Conservation (phyloP, 2,113 vertebrate species). For the Mustelus asterias region DNA sequence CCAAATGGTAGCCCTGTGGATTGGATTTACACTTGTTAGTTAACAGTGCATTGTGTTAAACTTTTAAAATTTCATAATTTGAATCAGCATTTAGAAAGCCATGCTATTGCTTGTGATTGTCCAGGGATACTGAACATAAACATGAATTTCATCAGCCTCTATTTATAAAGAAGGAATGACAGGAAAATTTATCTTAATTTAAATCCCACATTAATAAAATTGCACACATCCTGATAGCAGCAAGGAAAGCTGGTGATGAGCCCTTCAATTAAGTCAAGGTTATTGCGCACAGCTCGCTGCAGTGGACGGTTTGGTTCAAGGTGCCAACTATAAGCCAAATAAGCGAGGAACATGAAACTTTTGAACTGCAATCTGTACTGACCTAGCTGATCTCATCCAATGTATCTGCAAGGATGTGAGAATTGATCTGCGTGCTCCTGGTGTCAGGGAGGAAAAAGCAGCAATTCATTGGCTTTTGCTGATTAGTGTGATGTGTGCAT, state of each 20-base stretch:
- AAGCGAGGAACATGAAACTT: neutral
- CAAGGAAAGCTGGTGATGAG: neutral
- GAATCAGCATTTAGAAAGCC: constrained; percentile 10
- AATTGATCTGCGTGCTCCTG: neutral
- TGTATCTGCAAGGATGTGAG: neutral
- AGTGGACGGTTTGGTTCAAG: neutral
- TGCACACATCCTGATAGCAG: neutral
- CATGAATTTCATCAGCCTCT: neutral
- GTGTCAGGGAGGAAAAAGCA: neutral
- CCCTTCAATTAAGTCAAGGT: neutral
- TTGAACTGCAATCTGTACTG: neutral
- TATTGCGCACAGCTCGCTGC: neutral
- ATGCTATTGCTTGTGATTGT: neutral
- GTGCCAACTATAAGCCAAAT: neutral
- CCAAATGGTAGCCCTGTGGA: neutral
- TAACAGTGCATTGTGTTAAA: neutral
- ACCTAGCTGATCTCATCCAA: neutral
- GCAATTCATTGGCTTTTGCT: neutral
- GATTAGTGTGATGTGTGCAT: neutral
- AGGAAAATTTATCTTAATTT: neutral
- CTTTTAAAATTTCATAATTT: neutral
- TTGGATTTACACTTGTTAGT: neutral
- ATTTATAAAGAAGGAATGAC: neutral
- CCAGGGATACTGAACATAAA: neutral
- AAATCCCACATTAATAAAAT: neutral